Conservation (phyloP, 2,113 vertebrate species). For the Antechinus flavipes region DNA sequence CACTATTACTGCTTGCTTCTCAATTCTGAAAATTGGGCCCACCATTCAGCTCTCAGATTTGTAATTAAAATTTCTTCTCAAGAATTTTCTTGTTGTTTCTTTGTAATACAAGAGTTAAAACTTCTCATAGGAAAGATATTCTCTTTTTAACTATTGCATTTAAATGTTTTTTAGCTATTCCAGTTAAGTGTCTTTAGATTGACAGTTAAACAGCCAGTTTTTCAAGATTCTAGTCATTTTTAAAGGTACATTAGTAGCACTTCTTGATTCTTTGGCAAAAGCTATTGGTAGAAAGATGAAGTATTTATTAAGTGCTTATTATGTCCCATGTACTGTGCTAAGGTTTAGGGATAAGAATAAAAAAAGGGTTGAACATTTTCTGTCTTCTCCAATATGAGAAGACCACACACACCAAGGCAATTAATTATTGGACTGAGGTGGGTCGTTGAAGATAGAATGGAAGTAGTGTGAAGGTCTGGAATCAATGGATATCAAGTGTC, state of each 20-base stretch:
- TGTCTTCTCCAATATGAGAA: neutral
- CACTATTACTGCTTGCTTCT: neutral
- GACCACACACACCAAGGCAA: neutral
- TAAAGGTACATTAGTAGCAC: neutral
- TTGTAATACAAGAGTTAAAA: neutral
- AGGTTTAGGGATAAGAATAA: too few species aligned
- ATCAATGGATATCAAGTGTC: too few species aligned
- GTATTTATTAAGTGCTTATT: neutral
- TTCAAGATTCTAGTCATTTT: neutral
- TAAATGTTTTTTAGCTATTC: neutral
- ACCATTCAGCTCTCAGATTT: neutral
- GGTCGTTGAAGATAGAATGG: too few species aligned
- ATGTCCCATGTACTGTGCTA: neutral
- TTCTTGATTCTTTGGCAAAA: neutral
- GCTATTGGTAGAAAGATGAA: neutral
- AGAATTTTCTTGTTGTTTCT: neutral
- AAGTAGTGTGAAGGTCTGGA: neutral
- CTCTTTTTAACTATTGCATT: neutral
- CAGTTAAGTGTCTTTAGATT: neutral
- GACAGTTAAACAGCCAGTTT: neutral
- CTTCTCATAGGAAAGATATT: neutral
- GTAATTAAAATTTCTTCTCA: neutral
- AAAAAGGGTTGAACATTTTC: neutral
- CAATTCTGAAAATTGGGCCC: neutral
- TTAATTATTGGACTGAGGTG: neutral